phyloP scores from a whole-genome alignment of 1,140 invertebrate genomes.

The Sweltsa coloradensis region DNA sequence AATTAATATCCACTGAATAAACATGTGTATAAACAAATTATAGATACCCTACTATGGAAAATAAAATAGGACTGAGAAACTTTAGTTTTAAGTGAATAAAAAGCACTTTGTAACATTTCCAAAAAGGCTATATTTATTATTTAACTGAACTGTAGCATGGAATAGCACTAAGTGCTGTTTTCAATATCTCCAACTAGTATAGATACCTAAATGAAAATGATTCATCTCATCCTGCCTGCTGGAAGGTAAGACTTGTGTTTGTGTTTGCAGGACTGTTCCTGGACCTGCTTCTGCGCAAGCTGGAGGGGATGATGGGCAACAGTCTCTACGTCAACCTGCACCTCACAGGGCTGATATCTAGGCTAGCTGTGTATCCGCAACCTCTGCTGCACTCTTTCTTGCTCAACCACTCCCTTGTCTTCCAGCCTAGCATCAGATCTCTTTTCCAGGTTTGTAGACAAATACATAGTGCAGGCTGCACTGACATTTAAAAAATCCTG shows the following conservation, averaged over 20 bases:
- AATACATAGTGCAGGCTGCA: no score
- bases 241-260: slow-evolving; percentile 4
- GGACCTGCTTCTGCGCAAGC: slow-evolving; percentile 62
- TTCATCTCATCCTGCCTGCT: not conserved
- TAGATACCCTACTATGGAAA: no score
- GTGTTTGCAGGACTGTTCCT: slow-evolving; percentile 63
- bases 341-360: slow-evolving; percentile 74
- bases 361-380: slow-evolving; percentile 77
- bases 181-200: no score
- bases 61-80: no score
- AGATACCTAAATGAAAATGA: not conserved
- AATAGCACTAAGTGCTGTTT: slow-evolving; percentile 13
- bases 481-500: no score
- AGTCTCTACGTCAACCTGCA: slow-evolving; percentile 79
- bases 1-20: no score
- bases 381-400: slow-evolving; percentile 77
- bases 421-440: slow-evolving; percentile 82
- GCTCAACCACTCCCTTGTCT: slow-evolving; percentile 71
- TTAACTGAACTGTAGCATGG: no score
- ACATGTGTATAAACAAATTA: no score
- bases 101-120: no score
- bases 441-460: slow-evolving; percentile 78
- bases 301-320: slow-evolving; percentile 76
- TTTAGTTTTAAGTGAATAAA: no score
- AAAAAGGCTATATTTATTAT: no score